Percentiles rank a stretch among this genome's conserved stretches.
phyloP scores from a whole-genome alignment of 2,113 vertebrate genomes.

The Labeo catla region DNA sequence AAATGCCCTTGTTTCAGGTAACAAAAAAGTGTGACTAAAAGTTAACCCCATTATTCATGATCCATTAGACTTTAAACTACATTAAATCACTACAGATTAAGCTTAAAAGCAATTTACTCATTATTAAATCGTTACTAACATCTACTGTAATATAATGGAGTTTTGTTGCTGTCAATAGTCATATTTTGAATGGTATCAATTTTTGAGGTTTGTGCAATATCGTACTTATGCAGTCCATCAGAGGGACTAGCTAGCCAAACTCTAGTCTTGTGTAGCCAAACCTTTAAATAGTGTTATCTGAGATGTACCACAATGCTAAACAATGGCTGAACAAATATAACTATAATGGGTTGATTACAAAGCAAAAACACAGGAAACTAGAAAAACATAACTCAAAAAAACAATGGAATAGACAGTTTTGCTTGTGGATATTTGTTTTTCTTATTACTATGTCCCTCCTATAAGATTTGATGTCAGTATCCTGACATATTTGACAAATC shows the following conservation, averaged over 20 bases:
- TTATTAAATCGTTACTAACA: neutral
- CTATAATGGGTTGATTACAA: neutral
- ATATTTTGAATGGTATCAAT: neutral
- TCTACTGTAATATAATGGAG: neutral
- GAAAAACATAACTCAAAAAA: neutral
- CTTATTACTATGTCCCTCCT: neutral
- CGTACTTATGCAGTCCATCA: neutral
- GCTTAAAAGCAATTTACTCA: neutral
- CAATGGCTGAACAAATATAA: neutral
- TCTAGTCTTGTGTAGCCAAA: neutral
- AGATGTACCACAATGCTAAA: neutral
- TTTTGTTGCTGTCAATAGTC: neutral
- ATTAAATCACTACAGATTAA: neutral
- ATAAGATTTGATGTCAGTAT: neutral
- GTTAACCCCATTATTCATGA: neutral
- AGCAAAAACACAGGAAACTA: neutral
- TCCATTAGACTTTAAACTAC: neutral
- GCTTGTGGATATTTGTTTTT: neutral
- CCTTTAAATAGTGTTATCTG: neutral
- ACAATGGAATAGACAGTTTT: neutral
- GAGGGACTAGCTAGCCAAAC: neutral
- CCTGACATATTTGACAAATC: neutral
- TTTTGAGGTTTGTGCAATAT: neutral
- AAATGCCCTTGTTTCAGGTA: slow-evolving; percentile 46
- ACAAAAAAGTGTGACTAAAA: neutral